Evolutionary conservation across 2,797 vertebrate species (phyloP).

Genomic region (Stomatorhinus walkeri): DNA sequence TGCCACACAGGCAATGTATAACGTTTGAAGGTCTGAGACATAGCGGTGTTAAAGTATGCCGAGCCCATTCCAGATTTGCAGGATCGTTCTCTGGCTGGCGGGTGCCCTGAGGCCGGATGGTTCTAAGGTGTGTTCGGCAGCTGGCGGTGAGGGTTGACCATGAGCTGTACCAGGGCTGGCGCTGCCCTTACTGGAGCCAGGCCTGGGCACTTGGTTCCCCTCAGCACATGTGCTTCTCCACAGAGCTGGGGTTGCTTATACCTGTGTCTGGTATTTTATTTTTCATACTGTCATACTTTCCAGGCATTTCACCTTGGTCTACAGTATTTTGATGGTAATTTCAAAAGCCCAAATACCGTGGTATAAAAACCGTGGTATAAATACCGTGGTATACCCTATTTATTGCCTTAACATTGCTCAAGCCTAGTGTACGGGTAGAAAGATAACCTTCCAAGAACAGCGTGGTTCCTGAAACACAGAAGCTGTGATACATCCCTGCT

Average conservation of each 20-base stretch:
- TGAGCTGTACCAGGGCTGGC: neutral
- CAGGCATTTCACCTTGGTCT: neutral
- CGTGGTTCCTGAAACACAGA: neutral
- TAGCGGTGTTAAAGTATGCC: conserved; percentile 38
- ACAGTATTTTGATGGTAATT: neutral
- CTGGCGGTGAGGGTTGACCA: conserved; percentile 31
- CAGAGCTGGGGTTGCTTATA: neutral
- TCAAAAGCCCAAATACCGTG: neutral
- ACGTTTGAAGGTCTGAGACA: conserved; percentile 53
- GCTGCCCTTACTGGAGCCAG: neutral
- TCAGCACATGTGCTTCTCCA: neutral
- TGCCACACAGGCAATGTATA: conserved; percentile 28
- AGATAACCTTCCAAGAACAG: neutral
- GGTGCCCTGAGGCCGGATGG: conserved; percentile 25
- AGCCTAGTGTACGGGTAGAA: neutral
- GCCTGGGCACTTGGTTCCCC: neutral
- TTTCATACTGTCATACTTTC: neutral
- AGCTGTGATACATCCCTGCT: neutral
- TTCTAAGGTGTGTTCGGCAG: conserved; percentile 50
- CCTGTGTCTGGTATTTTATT: neutral
- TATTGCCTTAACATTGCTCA: neutral
- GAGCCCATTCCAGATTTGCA: conserved; percentile 50
- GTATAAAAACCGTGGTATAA: neutral
- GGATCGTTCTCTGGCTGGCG: conserved; percentile 53
- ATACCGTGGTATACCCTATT: neutral